Evolutionary conservation across 2,113 vertebrate genomes (phyloP), one percentile per base, ranked within the genome.

Genomic region (Gobio gobio): DNA sequence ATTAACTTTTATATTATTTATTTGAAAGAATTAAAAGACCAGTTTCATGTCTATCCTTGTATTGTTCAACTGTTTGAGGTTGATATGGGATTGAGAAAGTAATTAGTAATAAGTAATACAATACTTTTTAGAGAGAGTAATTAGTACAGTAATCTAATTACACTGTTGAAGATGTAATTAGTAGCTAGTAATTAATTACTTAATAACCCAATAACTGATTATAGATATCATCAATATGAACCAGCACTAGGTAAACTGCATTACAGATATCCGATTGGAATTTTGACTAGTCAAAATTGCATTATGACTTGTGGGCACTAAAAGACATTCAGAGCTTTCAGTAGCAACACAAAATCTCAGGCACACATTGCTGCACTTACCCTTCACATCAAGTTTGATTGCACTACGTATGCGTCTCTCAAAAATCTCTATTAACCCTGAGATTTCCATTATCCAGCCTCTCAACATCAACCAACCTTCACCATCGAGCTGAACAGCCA

Each of bases 351-450:
- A 22, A 74, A 83, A 72, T 13, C 76, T 24, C 20, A 78, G 73
- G 29, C 51, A 56, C 72, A 70, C 54, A 40, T 51, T 51, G 26
- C 36, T 54, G 33, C 76, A 89, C 89, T 91, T 83, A 91, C 90
- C 89, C 49, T 36, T n/a, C 6, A 43, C 16, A 4, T 64, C 40
- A 56, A 18, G 33, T 76, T 83, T 87, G 40, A 88, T 84, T 33
- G 49, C 83, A 14, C 59, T 78, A 63, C 86, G 86, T 47, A 90
- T 54, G 13, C 33, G 85, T 26, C 26, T 80, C 75, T 90, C 81
- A 54, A 90, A 77, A 75, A 83, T 89, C 87, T 76, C 81, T 36
- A 86, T 47, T 54, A 89, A 86, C 10, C 24, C 78, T 24, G 66
- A 63, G 18, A 78, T 56, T 56, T 86, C 85, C 87, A 88, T 89